Evolutionary conservation across 1,140 invertebrate genomes (phyloP).

Genomic region (Physella acuta): DNA sequence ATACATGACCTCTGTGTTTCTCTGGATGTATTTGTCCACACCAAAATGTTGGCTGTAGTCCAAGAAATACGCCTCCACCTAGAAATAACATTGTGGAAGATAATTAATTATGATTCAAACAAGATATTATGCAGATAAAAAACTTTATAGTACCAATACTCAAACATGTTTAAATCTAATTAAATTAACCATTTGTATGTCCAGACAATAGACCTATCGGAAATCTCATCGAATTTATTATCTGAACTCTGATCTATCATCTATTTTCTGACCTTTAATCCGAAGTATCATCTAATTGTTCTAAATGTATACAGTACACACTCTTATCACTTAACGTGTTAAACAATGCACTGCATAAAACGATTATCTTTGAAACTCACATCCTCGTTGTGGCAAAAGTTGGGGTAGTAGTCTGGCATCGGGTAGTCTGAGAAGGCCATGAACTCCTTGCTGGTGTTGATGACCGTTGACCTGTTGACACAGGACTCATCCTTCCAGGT

Average conservation of each 20-base stretch:
- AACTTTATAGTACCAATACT: too few relatives aligned
- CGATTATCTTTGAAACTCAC: too few relatives aligned
- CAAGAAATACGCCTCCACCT: constrained; percentile 51
- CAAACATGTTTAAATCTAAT: too few relatives aligned
- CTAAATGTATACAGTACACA: background rate
- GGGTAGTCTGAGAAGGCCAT: constrained; percentile 63
- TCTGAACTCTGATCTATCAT: too few relatives aligned
- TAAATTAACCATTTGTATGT: too few relatives aligned
- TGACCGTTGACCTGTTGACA: constrained; percentile 19
- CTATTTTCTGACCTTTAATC: too few relatives aligned
- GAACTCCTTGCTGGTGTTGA: constrained; percentile 24
- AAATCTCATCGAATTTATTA: too few relatives aligned
- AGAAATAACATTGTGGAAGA: too few relatives aligned
- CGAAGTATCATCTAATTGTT: too few relatives aligned
- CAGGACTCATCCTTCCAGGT: background rate
- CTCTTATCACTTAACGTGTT: background rate
- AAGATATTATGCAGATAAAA: too few relatives aligned
- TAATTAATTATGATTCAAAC: too few relatives aligned
- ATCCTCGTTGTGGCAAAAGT: constrained; percentile 5
- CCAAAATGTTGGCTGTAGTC: constrained; percentile 59
- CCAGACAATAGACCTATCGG: too few relatives aligned
- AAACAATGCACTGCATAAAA: background rate
- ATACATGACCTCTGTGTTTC: constrained; percentile 37
- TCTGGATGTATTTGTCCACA: constrained; percentile 49
- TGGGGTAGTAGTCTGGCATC: constrained; percentile 57